Evolutionary conservation across 2,113 vertebrate species (phyloP).

Genomic region (Oenanthe oenanthe): DNA sequence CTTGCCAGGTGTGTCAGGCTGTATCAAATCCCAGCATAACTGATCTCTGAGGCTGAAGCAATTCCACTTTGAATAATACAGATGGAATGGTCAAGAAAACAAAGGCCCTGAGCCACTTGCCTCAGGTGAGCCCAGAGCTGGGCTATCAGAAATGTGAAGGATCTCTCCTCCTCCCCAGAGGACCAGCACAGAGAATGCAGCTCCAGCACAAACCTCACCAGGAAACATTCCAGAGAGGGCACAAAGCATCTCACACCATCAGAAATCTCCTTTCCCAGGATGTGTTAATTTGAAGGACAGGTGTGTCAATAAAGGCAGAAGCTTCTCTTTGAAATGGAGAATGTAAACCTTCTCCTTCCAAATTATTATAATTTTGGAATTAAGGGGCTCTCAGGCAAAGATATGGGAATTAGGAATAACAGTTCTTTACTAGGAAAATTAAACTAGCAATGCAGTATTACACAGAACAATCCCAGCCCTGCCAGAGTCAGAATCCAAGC

Average conservation of each 20-base stretch:
- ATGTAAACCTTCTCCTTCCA: too few species aligned
- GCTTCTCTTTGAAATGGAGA: too few species aligned
- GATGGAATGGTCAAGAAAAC: neutral
- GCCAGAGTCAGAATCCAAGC: too few species aligned
- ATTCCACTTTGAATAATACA: neutral
- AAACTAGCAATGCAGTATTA: too few species aligned
- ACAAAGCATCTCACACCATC: neutral
- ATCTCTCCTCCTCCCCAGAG: neutral
- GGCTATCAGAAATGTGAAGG: rapidly evolving
- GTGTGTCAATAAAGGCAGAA: too few species aligned
- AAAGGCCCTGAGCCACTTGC: neutral
- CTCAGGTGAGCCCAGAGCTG: neutral
- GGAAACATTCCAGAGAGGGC: neutral
- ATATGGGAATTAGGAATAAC: too few species aligned
- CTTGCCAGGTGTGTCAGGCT: neutral
- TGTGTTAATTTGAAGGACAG: too few species aligned
- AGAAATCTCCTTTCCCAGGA: neutral
- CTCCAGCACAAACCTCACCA: neutral
- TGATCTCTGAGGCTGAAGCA: neutral
- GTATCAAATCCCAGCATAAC: neutral
- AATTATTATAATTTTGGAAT: too few species aligned
- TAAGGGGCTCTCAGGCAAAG: too few species aligned
- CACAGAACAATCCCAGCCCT: too few species aligned
- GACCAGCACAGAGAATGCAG: neutral
- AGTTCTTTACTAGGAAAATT: too few species aligned